Percentiles rank a stretch among this genome's conserved stretches.
Evolutionary conservation across 1,140 invertebrate genomes (phyloP).

Genomic region (Drosophila nigrodunni): DNA sequence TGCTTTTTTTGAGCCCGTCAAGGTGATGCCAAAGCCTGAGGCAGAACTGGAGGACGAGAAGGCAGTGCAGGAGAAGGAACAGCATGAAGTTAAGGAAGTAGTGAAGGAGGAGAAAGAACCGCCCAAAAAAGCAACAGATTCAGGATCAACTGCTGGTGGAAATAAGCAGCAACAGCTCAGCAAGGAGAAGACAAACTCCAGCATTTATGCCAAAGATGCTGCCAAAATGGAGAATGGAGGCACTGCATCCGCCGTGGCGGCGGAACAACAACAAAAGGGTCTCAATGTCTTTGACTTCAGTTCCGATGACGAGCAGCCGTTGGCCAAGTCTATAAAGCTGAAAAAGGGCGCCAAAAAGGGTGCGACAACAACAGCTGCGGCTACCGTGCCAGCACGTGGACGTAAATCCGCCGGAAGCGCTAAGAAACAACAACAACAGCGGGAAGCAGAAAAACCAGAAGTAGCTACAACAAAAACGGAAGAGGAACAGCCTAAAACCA

Average conservation of each 20-base stretch:
- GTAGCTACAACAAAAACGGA: background rate
- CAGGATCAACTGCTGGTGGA: conserved; percentile 4
- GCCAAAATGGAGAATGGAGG: conserved; percentile 70
- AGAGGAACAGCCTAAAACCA: conserved; percentile 17
- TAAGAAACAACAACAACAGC: conserved; percentile 45
- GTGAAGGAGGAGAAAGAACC: conserved; percentile 20
- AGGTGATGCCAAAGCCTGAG: conserved; percentile 65
- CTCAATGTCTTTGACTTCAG: conserved; percentile 84
- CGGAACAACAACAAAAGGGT: conserved; percentile 50
- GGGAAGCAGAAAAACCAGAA: conserved; percentile 6
- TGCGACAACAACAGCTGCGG: conserved; percentile 7
- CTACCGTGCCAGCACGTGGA: conserved; percentile 43
- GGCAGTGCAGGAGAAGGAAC: conserved; percentile 34
- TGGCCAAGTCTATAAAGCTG: conserved; percentile 82
- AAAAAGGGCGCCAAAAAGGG: conserved; percentile 72
- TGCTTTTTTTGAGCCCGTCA: conserved; percentile 83
- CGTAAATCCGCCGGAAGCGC: conserved; percentile 52
- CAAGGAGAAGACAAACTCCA: conserved; percentile 74
- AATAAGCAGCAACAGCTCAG: conserved; percentile 45
- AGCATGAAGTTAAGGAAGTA: conserved; percentile 22
- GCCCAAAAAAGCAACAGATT: background rate
- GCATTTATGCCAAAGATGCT: conserved; percentile 80
- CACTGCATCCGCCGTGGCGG: conserved; percentile 17
- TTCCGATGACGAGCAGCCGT: conserved; percentile 84
- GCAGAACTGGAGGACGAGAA: conserved; percentile 6